Base-by-base conservation (phyloP, 2,888 invertebrate genomes). In the Netelia inedita region DNA sequence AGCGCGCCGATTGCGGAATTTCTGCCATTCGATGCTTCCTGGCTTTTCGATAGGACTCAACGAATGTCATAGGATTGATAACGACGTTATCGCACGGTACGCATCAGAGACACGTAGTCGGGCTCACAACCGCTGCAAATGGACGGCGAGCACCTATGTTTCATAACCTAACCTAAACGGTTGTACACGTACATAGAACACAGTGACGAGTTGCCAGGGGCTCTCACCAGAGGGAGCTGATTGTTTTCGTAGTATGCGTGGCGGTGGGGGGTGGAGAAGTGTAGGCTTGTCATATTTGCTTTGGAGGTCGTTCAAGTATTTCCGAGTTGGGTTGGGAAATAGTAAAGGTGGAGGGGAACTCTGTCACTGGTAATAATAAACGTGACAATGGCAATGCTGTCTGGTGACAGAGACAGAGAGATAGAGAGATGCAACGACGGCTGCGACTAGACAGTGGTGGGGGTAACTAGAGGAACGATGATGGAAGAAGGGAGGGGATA, bases 11-110 rank as follows among this genome's bases (percentile, higher is more conserved):
- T 69, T 35, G 41, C 23, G 35, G 14, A 53, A 55, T 63, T 41
- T 55, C n/a, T 74, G 28, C 71, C 35, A 75, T 50, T 71, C 75
- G 74, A 79, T 79, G 79, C 65, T 65, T 53, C 57, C 35, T 35
- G 35, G 73, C 63, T 21, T 55, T 72, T 79, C 79, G 83, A 84
- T 76, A 76, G 66, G 74, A 80, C 73, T 79, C 83, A 59, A 71
- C 79, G 79, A 80, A 76, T 76, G 75, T 80, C 75, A 59, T 23
- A 66, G 76, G 80, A 84, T 84, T 84, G 80, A 84, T 84, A 84
- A 84, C 83, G 72, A 84, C 80, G 80, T 80, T 80, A 84, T 84
- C 83, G 53, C 72, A 80, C 68, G 61, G 53, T 75, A 73, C 66
- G 76, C 72, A 76, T 59, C 75, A 66, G 71, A 71, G 73, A 28